Percentiles rank a stretch among this genome's conserved stretches.
phyloP scores from a whole-genome alignment of 2,113 vertebrate species.

The human (Homo sapiens) region GRCh38 chr5:177972001-177972500 shows the following conservation, averaged over 20 bases:
- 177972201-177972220: constrained; percentile 99
- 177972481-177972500: not conserved
- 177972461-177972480: constrained; percentile 10
- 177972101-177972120: constrained; percentile 98
- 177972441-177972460: not conserved
- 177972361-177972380: constrained; percentile 61
- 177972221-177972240: constrained; percentile 98
- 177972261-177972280: constrained; percentile 95
- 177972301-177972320: constrained; percentile 32
- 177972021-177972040: constrained; percentile 92
- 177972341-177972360: constrained; percentile 68
- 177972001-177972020: constrained; percentile 95
- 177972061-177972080: constrained; percentile 97
- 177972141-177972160: constrained; percentile 99
- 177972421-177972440: constrained; percentile 19
- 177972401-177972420: constrained; percentile 36
- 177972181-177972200: constrained; percentile 99
- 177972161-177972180: constrained; percentile 97
- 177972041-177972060: constrained; percentile 94
- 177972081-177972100: constrained; percentile 99
- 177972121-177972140: constrained; percentile 98
- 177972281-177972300: constrained; percentile 53
- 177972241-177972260: constrained; percentile 96
- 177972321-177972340: constrained; percentile 70
- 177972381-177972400: constrained; percentile 62